Evolutionary conservation across 2,888 invertebrate species (phyloP).

Genomic region (Ectobius pallidus): DNA sequence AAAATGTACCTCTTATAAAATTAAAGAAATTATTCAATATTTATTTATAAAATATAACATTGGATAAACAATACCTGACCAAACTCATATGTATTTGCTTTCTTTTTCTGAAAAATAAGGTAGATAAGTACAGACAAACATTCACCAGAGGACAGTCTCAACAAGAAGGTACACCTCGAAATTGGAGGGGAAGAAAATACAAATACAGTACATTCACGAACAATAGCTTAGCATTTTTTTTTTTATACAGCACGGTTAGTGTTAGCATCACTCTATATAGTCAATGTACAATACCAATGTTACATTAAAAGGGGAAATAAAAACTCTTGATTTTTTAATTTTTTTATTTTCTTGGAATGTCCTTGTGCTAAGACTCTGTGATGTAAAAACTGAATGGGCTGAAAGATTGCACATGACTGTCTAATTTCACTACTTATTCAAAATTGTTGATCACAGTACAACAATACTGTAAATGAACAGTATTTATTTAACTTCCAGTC

Average conservation of each 20-base stretch:
- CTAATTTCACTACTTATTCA: neutral
- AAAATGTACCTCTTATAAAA: constrained; percentile 11
- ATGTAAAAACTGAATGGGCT: neutral
- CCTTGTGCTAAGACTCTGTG: neutral
- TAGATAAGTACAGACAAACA: constrained; percentile 9
- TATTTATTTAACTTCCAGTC: constrained; percentile 6
- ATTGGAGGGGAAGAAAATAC: neutral
- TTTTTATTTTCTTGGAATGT: constrained; percentile 7
- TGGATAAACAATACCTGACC: neutral
- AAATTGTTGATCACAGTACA: constrained; percentile 22
- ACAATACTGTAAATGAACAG: constrained; percentile 13
- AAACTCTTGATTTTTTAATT: neutral
- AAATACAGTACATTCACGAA: neutral
- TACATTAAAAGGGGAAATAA: neutral
- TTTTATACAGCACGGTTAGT: too few relatives aligned
- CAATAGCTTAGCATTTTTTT: neutral
- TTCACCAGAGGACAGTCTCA: constrained; percentile 13
- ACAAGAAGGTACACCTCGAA: constrained; percentile 26
- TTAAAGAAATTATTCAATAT: constrained; percentile 15
- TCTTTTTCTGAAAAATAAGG: too few relatives aligned
- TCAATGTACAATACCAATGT: neutral
- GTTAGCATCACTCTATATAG: too few relatives aligned
- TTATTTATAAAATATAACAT: constrained; percentile 18
- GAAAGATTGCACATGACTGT: neutral
- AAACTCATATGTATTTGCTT: neutral